phyloP scores from a whole-genome alignment of 2,888 invertebrate species.

The Andrena praecox region DNA sequence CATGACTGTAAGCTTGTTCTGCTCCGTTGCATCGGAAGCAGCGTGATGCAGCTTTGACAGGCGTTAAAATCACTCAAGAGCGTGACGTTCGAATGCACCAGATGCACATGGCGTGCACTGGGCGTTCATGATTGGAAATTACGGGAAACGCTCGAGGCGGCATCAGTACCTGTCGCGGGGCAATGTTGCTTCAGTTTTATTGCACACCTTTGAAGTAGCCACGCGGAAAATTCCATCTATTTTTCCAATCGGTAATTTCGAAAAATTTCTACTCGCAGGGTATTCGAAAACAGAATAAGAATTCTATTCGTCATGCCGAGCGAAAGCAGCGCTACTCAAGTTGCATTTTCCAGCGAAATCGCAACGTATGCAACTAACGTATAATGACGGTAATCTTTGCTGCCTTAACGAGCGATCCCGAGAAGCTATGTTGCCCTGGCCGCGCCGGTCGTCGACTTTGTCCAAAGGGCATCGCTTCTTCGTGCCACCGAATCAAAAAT shows the following conservation, averaged over 20 bases:
- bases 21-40: conserved; percentile 56
- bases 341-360: conserved; percentile 57
- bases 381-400: conserved; percentile 79
- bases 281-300: conserved; percentile 6
- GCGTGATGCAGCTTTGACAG: conserved; percentile 62
- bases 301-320: conserved; percentile 32
- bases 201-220: conserved; percentile 43
- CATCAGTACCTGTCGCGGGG: conserved; percentile 53
- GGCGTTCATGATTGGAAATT: conserved; percentile 73
- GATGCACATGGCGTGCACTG: conserved; percentile 64
- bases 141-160: conserved; percentile 66
- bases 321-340: conserved; percentile 40
- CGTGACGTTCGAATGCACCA: conserved; percentile 69
- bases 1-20: conserved; percentile 53
- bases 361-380: conserved; percentile 72
- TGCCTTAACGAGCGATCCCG: conserved; percentile 77
- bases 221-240: conserved; percentile 46
- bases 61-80: conserved; percentile 68
- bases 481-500: not conserved
- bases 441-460: conserved; percentile 36
- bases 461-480: conserved; percentile 45
- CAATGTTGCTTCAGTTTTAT: conserved; percentile 43
- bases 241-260: conserved; percentile 3
- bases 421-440: conserved; percentile 50
- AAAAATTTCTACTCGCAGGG: not conserved